Evolutionary conservation across 2,888 invertebrate species (phyloP).

Genomic region (Oithona nana): DNA sequence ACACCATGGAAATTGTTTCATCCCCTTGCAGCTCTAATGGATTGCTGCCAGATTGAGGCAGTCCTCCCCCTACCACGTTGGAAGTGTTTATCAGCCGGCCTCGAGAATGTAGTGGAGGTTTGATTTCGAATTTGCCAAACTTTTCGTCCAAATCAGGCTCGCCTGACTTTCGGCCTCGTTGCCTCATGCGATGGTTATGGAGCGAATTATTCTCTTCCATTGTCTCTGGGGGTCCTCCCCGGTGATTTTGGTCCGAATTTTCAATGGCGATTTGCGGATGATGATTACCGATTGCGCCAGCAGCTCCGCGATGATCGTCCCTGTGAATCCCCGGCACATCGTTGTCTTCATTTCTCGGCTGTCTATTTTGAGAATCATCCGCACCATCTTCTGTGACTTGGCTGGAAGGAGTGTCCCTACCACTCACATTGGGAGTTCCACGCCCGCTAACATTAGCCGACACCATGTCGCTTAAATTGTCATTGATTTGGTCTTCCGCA

Average conservation of each 20-base stretch:
- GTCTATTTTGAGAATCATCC: not conserved
- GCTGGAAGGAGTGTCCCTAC: slow-evolving; percentile 85
- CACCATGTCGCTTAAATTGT: slow-evolving; percentile 91
- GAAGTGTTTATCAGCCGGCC: not conserved
- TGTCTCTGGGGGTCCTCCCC: slow-evolving; percentile 24
- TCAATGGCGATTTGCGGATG: slow-evolving; percentile 6
- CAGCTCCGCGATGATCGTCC: slow-evolving; percentile 2
- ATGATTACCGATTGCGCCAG: not conserved
- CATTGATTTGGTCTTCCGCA: slow-evolving; percentile 51
- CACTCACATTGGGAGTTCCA: slow-evolving; percentile 86
- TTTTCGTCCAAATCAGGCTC: slow-evolving; percentile 91
- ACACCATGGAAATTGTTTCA: slow-evolving; percentile 88
- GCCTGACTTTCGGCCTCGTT: slow-evolving; percentile 47
- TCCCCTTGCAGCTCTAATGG: slow-evolving; percentile 44
- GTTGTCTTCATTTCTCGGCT: slow-evolving; percentile 36
- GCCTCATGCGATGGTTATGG: slow-evolving; percentile 29
- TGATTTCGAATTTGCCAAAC: slow-evolving; percentile 94
- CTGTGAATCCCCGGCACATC: too few relatives aligned
- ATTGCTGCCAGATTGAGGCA: not conserved
- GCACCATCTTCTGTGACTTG: slow-evolving; percentile 42
- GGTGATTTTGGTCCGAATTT: too few relatives aligned
- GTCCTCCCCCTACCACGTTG: not conserved
- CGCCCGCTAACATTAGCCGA: slow-evolving; percentile 82
- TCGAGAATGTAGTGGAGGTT: slow-evolving; percentile 39
- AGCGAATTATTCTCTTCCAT: slow-evolving; percentile 28